Evolutionary conservation across 2,797 vertebrate species (phyloP).

Genomic region (Halcyon chelicuti): DNA sequence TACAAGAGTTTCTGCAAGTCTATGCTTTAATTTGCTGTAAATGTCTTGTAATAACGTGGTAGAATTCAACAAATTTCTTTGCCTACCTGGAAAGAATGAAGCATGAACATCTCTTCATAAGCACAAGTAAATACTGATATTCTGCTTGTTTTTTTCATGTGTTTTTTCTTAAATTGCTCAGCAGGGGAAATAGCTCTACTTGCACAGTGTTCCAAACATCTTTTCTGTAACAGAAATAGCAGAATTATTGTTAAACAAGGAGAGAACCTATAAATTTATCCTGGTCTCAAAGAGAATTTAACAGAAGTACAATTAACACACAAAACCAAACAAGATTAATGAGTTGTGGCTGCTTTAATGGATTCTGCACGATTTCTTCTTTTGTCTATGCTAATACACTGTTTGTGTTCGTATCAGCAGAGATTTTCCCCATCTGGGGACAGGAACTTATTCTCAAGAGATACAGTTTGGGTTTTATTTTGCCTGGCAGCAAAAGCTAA

Average conservation of each 20-base stretch:
- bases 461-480: not conserved
- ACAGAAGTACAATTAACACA: slow-evolving; percentile 11
- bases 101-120: not conserved
- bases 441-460: not conserved
- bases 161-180: slow-evolving; percentile 9
- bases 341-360: slow-evolving; percentile 55
- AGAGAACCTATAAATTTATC: not conserved
- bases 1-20: not conserved
- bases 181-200: not conserved
- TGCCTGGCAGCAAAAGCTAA: not conserved
- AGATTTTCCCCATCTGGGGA: slow-evolving; percentile 12
- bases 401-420: slow-evolving; percentile 11
- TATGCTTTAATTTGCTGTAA: not conserved
- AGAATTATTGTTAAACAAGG: not conserved
- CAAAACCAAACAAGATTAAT: not conserved
- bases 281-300: slow-evolving; percentile 9
- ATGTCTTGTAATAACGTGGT: not conserved
- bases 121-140: slow-evolving; percentile 13
- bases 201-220: not conserved
- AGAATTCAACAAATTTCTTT: slow-evolving; percentile 9
- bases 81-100: not conserved
- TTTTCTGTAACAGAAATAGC: not conserved
- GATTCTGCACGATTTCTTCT: slow-evolving; percentile 47
- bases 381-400: slow-evolving; percentile 28
- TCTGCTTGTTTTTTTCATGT: not conserved